Percentiles rank a stretch among this genome's conserved stretches.
Conservation (phyloP, 2,113 vertebrate species). For the Tragelaphus scriptus region DNA sequence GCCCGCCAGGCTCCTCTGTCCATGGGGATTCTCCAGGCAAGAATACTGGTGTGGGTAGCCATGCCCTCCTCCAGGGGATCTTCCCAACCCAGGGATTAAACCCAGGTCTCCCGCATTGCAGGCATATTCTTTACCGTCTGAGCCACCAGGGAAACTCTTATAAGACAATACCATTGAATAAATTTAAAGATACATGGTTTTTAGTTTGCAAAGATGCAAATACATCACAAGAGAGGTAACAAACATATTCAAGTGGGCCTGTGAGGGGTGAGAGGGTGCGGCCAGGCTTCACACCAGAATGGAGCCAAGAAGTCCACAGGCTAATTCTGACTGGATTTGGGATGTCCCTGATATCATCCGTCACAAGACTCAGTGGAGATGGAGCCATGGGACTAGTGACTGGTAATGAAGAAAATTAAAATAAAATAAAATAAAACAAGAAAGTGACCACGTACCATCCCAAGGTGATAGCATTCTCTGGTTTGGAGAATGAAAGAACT, state of each 20-base stretch:
- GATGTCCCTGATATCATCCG: background rate
- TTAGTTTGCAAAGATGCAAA: background rate
- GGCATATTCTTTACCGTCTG: background rate
- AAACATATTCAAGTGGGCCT: background rate
- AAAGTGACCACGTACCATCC: background rate
- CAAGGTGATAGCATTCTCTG: background rate
- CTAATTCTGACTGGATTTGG: background rate
- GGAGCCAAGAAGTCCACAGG: background rate
- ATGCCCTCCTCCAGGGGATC: background rate
- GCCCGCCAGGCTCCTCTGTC: background rate
- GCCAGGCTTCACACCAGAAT: background rate
- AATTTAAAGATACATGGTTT: background rate
- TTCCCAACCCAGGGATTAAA: background rate
- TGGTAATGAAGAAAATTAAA: background rate
- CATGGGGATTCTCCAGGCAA: background rate
- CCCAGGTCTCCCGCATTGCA: background rate
- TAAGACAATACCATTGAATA: background rate
- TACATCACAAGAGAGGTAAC: background rate
- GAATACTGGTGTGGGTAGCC: background rate
- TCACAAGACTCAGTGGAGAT: background rate
- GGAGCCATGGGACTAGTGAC: background rate
- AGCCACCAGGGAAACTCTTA: background rate
- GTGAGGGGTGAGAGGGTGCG: background rate
- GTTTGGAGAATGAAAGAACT: background rate
- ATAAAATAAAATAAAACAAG: background rate